Percentiles rank a stretch among this genome's conserved stretches.
Evolutionary conservation across 2,888 invertebrate species (phyloP).

Genomic region (Coecobrya sp.): DNA sequence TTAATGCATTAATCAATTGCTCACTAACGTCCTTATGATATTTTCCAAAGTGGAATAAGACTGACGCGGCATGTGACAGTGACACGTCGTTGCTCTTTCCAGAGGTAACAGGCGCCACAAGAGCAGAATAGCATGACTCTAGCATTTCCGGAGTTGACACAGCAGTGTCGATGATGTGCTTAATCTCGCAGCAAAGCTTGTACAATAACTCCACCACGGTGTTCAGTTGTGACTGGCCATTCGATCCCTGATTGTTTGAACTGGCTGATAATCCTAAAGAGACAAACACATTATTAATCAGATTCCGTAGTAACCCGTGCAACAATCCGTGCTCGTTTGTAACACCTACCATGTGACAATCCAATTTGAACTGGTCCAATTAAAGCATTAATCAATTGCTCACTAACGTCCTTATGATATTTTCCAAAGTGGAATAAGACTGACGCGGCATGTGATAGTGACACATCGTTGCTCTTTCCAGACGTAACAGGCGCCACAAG

Average conservation of each 20-base stretch:
- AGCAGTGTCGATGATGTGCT: conserved; percentile 89
- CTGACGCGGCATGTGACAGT: conserved; percentile 87
- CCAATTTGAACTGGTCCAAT: conserved; percentile 86
- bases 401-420: conserved; percentile 84
- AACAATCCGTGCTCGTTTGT: too few species aligned
- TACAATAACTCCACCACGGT: conserved; percentile 94
- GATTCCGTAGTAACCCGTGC: too few species aligned
- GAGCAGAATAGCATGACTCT: conserved; percentile 92
- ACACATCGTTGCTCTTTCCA: conserved; percentile 84
- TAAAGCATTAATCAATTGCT: conserved; percentile 84
- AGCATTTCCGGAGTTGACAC: conserved; percentile 91
- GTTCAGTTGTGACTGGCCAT: conserved; percentile 88
- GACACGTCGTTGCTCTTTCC: conserved; percentile 85
- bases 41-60: conserved; percentile 90
- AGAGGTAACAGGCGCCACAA: conserved; percentile 91
- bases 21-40: conserved; percentile 84
- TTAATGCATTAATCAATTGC: conserved; percentile 83
- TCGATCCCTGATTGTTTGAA: conserved; percentile 83
- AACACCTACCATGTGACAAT: conserved; percentile 82
- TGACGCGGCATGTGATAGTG: conserved; percentile 84
- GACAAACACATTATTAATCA: too few species aligned
- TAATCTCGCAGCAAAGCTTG: conserved; percentile 91
- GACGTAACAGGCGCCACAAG: conserved; percentile 91
- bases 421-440: conserved; percentile 91
- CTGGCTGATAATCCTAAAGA: conserved; percentile 74